Percentiles rank a stretch among this genome's conserved stretches.
phyloP scores from a whole-genome alignment of 2,797 vertebrate genomes.

The Fratercula arctica region DNA sequence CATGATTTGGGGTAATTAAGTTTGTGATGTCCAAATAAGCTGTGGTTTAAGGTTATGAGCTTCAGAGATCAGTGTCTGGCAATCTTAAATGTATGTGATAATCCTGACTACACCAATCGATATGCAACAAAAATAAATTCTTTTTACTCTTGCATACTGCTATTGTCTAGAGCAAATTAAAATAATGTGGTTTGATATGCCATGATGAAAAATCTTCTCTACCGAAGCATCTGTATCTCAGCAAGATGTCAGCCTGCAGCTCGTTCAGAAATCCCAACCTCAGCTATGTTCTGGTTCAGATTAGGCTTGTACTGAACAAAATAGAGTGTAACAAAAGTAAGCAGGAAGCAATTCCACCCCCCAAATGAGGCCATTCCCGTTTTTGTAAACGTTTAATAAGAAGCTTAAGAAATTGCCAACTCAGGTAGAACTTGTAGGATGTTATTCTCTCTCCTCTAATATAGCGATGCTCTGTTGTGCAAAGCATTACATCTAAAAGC shows the following conservation, averaged over 20 bases:
- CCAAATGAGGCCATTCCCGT: not conserved
- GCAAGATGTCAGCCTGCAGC: not conserved
- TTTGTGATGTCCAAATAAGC: not conserved
- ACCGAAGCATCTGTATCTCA: not conserved
- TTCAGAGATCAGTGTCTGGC: not conserved
- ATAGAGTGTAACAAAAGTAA: not conserved
- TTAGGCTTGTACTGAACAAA: constrained; percentile 6
- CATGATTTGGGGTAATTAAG: not conserved
- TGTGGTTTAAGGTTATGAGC: not conserved
- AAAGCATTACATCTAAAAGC: not conserved
- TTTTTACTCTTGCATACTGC: not conserved
- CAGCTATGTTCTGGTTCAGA: not conserved
- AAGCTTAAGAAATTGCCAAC: not conserved
- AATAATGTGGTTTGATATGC: not conserved
- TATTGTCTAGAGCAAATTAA: not conserved
- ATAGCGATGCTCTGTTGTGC: not conserved
- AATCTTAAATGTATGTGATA: not conserved
- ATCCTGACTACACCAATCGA: not conserved
- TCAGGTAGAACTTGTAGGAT: not conserved
- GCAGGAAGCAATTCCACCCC: not conserved
- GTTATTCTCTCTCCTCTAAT: not conserved
- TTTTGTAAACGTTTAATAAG: not conserved
- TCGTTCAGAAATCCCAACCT: not conserved
- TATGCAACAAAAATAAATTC: not conserved
- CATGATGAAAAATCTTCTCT: not conserved